Evolutionary conservation across 2,113 vertebrate genomes (phyloP), one percentile per base, ranked within the genome.

Genomic region (Chaetura pelagica): DNA sequence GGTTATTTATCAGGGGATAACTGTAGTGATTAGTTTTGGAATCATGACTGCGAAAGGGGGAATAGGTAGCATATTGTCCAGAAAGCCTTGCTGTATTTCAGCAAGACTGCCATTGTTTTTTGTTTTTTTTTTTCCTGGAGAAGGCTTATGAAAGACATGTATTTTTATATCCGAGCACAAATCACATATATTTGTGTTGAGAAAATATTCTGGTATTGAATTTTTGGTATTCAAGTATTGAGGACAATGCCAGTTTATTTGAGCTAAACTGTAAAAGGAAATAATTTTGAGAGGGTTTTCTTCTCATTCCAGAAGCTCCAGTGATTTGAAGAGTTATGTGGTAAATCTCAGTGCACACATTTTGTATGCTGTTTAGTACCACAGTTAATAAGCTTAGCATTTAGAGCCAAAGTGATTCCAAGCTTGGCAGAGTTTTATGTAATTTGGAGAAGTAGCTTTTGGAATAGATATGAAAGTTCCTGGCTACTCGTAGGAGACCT

Each of bases 391-490:
- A 90, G 13, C 66, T 84, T 12, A 93, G 20, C 21, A 26, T 79
- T 79, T 90, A 42, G 38, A 93, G 44, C 57, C 66, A 29, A 46
- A 75, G 69, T 18, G 82, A 67, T 68, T 90, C 49, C 48, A 90
- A 55, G 40, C 57, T 84, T 88, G 83, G 83, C 75, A 85, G 5
- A 6, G 7, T 24, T 73, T 90, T 52, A 67, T 82, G 66, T 59
- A 59, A 87, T 75, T 87, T 75, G 29, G 55, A 77, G 52, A 89
- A 87, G 61, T 17, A 30, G 85, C 14, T 66, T 91, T 84, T 91
- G 80, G 52, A 94, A 27, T 15, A 52, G 57, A 27, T 71, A 71
- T 32, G 64, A 15, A 89, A 86, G 38, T 69, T 86, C 46, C 80
- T 86, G 63, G 55, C 64, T 91, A 18, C 66, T 81, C 14, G 6